Evolutionary conservation across 2,888 invertebrate genomes (phyloP).

Genomic region (Holacanthella duospinosa): DNA sequence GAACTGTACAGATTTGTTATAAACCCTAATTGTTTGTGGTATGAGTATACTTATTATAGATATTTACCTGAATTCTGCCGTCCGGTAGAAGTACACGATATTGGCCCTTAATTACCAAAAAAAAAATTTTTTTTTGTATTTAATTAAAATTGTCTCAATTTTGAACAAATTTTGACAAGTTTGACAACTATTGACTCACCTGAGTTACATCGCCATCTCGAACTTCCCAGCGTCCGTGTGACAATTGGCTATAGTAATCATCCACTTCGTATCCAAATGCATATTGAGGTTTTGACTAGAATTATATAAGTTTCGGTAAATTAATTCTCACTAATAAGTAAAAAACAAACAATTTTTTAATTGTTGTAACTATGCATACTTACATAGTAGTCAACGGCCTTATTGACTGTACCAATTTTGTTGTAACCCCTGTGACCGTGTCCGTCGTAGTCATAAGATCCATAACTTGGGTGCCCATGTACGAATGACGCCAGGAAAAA

Average conservation of each 20-base stretch:
- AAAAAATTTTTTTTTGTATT: neutral
- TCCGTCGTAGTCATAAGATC: constrained; percentile 24
- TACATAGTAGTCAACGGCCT: constrained; percentile 35
- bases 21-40: no score
- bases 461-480: constrained; percentile 16
- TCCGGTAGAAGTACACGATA: constrained; percentile 21
- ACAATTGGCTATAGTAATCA: constrained; percentile 35
- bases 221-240: constrained; percentile 37
- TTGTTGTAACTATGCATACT: constrained; percentile 14
- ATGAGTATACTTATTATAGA: no score
- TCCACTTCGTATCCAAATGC: constrained; percentile 37
- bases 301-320: neutral
- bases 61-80: constrained; percentile 25
- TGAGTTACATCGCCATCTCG: constrained; percentile 33
- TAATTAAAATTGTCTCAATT: neutral
- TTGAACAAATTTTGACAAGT: neutral
- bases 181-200: constrained; percentile 4
- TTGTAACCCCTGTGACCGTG: constrained; percentile 23
- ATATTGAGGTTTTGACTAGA: constrained; percentile 35
- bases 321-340: neutral
- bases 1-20: no score
- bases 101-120: neutral
- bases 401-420: constrained; percentile 23
- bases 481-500: constrained; percentile 9
- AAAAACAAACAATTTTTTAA: neutral